phyloP scores from a whole-genome alignment of 2,113 vertebrate species.

The Craseonycteris thonglongyai region DNA sequence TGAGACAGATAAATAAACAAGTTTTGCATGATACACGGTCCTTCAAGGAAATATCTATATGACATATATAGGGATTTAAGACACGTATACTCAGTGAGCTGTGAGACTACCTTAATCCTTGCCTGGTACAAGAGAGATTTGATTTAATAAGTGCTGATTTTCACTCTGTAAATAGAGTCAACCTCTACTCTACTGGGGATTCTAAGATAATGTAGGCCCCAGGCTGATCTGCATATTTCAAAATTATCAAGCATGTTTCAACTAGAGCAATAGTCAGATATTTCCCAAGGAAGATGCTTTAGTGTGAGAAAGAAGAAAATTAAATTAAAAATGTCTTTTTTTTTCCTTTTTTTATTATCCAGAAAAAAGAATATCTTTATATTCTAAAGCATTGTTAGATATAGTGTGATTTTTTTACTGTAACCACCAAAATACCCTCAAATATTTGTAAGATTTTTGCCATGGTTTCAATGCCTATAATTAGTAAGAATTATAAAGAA shows the following conservation, averaged over 20 bases:
- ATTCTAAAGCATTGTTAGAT: not conserved
- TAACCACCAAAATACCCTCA: not conserved
- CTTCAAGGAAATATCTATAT: slow-evolving; percentile 23
- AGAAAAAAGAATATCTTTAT: not conserved
- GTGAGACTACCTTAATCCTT: slow-evolving; percentile 43
- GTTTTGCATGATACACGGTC: not conserved
- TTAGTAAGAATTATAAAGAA: not conserved
- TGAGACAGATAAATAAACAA: not conserved
- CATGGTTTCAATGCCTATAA: not conserved
- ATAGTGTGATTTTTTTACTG: not conserved
- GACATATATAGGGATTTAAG: slow-evolving; percentile 6
- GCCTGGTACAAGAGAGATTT: slow-evolving; percentile 44
- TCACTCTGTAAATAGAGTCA: slow-evolving; percentile 68
- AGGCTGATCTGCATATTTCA: slow-evolving; percentile 71
- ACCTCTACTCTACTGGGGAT: slow-evolving; percentile 42
- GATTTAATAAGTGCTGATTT: slow-evolving; percentile 69
- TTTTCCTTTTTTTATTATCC: not conserved
- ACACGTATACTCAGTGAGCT: not conserved
- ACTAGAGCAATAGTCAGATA: slow-evolving; percentile 24
- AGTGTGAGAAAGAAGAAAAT: slow-evolving; percentile 3
- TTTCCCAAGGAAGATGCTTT: slow-evolving; percentile 32
- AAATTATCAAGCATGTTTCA: slow-evolving; percentile 57
- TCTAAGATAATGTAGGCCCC: slow-evolving; percentile 51
- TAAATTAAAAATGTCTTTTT: slow-evolving; percentile 22
- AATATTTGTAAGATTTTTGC: not conserved